Percentiles rank a stretch among this genome's conserved stretches.
These are phyloP conservation scores for Strongylocentrotus purpuratus DNA, from an alignment of 35 echinoderm and acorn worm species.

Conservation along the genomic window DNA sequence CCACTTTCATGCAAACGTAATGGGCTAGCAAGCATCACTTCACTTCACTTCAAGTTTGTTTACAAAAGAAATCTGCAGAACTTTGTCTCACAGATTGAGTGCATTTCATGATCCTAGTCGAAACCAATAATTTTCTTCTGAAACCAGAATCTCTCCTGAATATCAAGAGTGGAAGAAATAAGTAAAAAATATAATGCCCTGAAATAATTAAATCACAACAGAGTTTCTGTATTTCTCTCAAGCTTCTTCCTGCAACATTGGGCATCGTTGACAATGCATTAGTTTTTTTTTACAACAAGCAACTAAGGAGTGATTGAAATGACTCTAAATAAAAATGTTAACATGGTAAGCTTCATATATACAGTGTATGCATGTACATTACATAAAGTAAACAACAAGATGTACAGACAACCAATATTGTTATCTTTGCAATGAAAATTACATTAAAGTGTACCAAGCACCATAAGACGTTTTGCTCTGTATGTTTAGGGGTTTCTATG, in stretches of 20 bases:
- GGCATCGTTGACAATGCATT: background rate
- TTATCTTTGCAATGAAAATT: no score
- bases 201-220: no score
- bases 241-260: background rate
- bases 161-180: background rate
- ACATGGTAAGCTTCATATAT: no score
- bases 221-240: background rate
- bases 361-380: no score
- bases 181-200: background rate
- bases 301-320: background rate
- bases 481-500: no score
- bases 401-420: no score
- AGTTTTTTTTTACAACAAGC: background rate
- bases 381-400: no score
- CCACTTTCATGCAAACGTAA: no score
- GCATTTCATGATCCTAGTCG: background rate
- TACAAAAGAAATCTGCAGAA: background rate
- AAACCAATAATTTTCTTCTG: background rate
- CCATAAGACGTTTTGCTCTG: no score
- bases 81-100: background rate
- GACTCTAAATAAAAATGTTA: background rate
- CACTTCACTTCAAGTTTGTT: no score
- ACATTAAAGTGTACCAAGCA: no score
- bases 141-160: background rate
- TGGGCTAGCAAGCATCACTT: no score